Conservation (phyloP, 2,113 vertebrate species). For the Saccopteryx leptura region DNA sequence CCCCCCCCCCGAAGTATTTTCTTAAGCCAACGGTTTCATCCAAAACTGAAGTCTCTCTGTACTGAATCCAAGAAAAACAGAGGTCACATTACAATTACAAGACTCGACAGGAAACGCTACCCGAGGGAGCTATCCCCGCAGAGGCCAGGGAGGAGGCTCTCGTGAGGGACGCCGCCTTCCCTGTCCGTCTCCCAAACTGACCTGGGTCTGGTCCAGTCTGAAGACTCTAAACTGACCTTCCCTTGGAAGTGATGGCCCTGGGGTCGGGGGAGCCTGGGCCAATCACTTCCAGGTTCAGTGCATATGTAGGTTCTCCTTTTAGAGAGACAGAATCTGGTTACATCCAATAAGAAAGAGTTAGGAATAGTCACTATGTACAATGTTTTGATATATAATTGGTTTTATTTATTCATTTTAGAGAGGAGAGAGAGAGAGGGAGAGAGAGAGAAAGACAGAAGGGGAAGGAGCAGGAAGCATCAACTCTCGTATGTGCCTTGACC, state of each 20-base stretch:
- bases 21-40: slow-evolving; percentile 19
- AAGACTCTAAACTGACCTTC: neutral
- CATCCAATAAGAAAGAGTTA: neutral
- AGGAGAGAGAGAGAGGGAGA: no score
- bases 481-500: no score
- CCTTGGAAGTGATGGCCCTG: neutral
- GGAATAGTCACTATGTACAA: fast-evolving
- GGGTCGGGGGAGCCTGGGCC: neutral
- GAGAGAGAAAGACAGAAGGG: no score
- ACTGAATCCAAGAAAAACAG: slow-evolving; percentile 54
- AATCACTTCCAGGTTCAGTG: neutral
- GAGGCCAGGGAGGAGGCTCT: neutral
- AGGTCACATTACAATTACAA: neutral
- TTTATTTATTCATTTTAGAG: no score
- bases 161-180: neutral
- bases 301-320: neutral
- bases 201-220: neutral
- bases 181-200: neutral
- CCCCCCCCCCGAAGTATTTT: neutral
- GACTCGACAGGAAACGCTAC: neutral
- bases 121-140: neutral
- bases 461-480: no score
- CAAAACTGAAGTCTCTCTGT: slow-evolving; percentile 18
- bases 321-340: neutral
- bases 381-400: neutral